Evolutionary conservation across 2,888 invertebrate genomes (phyloP).

Genomic region (Ceramica pisi): DNA sequence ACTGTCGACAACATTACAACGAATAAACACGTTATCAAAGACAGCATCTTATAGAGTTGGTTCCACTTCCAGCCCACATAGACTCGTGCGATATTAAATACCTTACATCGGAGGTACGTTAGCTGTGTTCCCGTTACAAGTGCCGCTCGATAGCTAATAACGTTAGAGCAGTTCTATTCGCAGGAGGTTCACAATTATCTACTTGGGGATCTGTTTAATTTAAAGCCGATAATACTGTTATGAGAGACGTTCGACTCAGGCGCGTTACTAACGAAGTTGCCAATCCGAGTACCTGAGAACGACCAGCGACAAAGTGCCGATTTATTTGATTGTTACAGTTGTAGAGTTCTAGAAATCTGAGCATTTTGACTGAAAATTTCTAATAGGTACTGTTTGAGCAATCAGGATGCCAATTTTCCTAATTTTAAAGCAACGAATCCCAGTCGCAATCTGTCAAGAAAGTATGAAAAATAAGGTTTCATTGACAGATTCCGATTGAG

Average conservation of each 20-base stretch:
- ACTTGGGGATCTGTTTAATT: conserved; percentile 65
- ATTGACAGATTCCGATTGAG: too few relatives aligned
- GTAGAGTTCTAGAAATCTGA: not conserved
- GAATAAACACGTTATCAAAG: conserved; percentile 9
- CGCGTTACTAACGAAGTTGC: conserved; percentile 55
- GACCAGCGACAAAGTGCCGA: conserved; percentile 11
- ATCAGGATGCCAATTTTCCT: too few relatives aligned
- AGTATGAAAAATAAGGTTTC: too few relatives aligned
- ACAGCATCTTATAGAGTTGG: conserved; percentile 19
- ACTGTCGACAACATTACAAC: not conserved
- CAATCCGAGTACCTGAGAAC: conserved; percentile 41
- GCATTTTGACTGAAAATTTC: not conserved
- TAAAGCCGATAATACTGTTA: conserved; percentile 67
- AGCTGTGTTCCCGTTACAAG: conserved; percentile 32
- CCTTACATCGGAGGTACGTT: conserved; percentile 27
- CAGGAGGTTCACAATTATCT: conserved; percentile 61
- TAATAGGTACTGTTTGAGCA: too few relatives aligned
- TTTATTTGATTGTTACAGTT: conserved; percentile 45
- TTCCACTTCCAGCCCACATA: conserved; percentile 4
- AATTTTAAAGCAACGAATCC: too few relatives aligned
- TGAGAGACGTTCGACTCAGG: conserved; percentile 52
- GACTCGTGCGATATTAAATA: conserved; percentile 31
- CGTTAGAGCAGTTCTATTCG: conserved; percentile 61
- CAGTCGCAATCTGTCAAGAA: too few relatives aligned
- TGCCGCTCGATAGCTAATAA: conserved; percentile 51